Conservation (phyloP, 2,797 vertebrate species). For the Parambassis ranga region DNA sequence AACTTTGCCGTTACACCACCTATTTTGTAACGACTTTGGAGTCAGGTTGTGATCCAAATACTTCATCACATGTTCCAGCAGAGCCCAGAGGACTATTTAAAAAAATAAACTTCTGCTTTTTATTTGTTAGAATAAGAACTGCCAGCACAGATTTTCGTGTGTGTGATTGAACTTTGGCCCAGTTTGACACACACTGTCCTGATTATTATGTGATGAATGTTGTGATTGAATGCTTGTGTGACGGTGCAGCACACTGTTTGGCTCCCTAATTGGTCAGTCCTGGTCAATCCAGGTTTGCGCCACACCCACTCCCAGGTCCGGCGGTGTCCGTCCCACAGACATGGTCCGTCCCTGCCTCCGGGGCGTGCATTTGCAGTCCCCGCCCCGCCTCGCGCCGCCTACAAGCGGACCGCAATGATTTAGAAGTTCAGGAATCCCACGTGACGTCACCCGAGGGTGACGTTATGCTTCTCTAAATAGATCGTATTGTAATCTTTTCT, state of each 20-base stretch:
- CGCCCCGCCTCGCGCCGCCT: conserved; percentile 74
- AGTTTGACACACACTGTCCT: no score
- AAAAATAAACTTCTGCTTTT: no score
- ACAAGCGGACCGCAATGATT: conserved; percentile 95
- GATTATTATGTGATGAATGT: neutral
- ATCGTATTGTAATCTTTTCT: conserved; percentile 99
- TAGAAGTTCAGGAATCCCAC: conserved; percentile 99
- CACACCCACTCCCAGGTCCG: conserved; percentile 66
- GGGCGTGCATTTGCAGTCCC: conserved; percentile 53
- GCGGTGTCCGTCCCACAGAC: conserved; percentile 15
- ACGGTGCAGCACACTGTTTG: conserved; percentile 6
- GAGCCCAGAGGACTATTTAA: no score
- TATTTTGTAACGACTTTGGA: no score
- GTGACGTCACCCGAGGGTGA: conserved; percentile 99
- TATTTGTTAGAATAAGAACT: no score
- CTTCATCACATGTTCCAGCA: no score
- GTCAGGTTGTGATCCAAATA: no score
- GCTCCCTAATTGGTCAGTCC: conserved; percentile 12
- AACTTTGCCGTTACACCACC: no score
- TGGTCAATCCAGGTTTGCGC: conserved; percentile 14
- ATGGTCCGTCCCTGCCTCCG: conserved; percentile 31
- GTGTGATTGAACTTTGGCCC: no score
- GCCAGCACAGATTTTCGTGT: no score
- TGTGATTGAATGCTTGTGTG: neutral
- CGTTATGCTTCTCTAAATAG: conserved; percentile 99